phyloP scores from a whole-genome alignment of 2,113 vertebrate genomes.

The Jaculus jaculus region DNA sequence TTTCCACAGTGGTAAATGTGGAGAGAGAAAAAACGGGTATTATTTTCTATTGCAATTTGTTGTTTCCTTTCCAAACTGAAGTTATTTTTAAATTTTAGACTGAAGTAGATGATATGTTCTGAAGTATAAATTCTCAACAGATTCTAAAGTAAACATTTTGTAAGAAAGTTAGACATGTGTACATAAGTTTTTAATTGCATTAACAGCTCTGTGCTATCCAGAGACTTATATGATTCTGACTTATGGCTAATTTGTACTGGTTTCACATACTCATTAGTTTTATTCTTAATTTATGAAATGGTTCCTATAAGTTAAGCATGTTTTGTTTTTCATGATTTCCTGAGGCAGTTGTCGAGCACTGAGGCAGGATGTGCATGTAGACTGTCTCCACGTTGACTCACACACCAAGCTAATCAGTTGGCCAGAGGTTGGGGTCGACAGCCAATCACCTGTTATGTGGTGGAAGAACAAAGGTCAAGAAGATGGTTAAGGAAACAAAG shows the following conservation, averaged over 20 bases:
- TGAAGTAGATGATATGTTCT: neutral
- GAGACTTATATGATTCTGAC: neutral
- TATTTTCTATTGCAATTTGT: constrained; percentile 41
- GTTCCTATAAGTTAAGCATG: neutral
- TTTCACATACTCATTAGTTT: neutral
- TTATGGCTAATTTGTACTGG: neutral
- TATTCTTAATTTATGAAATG: neutral
- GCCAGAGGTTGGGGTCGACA: neutral
- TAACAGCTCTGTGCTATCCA: neutral
- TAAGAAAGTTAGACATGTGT: neutral
- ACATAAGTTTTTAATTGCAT: neutral
- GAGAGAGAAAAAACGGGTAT: neutral
- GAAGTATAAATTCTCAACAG: neutral
- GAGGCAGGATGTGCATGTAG: no score
- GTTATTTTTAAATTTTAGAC: constrained; percentile 8
- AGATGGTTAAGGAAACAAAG: neutral
- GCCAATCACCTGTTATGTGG: neutral
- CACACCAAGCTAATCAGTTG: neutral
- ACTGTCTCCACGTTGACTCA: neutral
- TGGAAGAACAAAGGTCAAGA: neutral
- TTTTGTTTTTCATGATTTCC: neutral
- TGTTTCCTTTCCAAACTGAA: constrained; percentile 1
- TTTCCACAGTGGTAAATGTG: neutral
- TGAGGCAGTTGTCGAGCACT: neutral
- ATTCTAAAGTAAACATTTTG: neutral